Evolutionary conservation across 2,797 vertebrate genomes (phyloP).

Genomic region (Natrix natrix): DNA sequence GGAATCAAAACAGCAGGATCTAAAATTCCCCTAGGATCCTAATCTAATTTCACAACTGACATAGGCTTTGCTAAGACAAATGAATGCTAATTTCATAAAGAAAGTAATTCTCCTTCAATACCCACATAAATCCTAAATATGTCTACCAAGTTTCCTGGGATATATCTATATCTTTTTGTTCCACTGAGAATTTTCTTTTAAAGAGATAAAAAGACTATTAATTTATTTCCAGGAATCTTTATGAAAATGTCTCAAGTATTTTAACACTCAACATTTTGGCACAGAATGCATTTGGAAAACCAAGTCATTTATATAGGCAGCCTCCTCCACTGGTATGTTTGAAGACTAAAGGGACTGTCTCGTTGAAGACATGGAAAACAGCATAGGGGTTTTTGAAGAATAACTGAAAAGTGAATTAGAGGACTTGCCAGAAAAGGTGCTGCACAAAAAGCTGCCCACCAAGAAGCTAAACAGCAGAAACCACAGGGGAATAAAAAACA

Average conservation of each 20-base stretch:
- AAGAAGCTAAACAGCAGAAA: background rate
- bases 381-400: background rate
- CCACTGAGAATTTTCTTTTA: background rate
- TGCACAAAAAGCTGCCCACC: background rate
- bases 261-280: background rate
- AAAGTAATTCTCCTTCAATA: background rate
- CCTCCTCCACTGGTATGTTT: background rate
- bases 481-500: background rate
- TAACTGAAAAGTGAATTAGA: background rate
- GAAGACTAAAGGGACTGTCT: background rate
- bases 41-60: conserved; percentile 9
- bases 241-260: background rate
- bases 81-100: background rate
- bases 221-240: background rate
- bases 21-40: background rate
- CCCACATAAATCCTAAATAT: background rate
- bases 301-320: background rate
- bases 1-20: background rate
- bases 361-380: background rate
- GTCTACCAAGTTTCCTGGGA: background rate
- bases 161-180: background rate
- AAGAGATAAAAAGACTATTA: background rate
- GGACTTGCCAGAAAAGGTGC: background rate
- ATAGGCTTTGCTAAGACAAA: background rate
- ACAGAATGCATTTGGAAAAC: background rate